These are phyloP conservation scores for Nannospalax galili DNA, from an alignment of 2,113 vertebrate genomes.

Conservation along the genomic window DNA sequence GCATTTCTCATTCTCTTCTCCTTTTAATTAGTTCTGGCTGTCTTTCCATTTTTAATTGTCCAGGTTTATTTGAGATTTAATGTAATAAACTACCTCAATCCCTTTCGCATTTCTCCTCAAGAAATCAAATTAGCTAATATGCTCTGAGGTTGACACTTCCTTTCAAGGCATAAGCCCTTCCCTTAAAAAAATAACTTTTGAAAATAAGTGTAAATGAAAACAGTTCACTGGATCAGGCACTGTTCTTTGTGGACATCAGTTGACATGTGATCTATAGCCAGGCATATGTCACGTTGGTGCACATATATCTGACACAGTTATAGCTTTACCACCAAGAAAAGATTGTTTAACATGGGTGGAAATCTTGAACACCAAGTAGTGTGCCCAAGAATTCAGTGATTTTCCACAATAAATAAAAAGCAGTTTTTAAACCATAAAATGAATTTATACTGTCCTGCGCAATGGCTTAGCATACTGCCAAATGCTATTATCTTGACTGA, in stretches of 20 bases:
- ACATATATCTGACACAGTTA: neutral
- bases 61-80: conserved; percentile 78
- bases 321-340: neutral
- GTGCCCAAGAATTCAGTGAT: conserved; percentile 43
- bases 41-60: conserved; percentile 80
- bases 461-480: conserved; percentile 75
- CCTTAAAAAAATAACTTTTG: neutral
- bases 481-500: conserved; percentile 81
- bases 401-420: conserved; percentile 76
- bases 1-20: conserved; percentile 73
- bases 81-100: conserved; percentile 72
- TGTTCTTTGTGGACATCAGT: neutral
- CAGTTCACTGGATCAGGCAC: neutral
- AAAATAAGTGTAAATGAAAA: conserved; percentile 2
- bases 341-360: neutral
- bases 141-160: conserved; percentile 60
- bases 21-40: conserved; percentile 81
- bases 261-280: neutral
- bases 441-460: conserved; percentile 80
- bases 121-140: conserved; percentile 73
- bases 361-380: conserved; percentile 25
- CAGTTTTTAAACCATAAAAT: conserved; percentile 79
- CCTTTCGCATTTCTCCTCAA: conserved; percentile 66
- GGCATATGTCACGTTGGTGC: no score
- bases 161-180: conserved; percentile 47